Evolutionary conservation across 2,113 vertebrate genomes (phyloP).

Genomic region (Manacus vitellinus): DNA sequence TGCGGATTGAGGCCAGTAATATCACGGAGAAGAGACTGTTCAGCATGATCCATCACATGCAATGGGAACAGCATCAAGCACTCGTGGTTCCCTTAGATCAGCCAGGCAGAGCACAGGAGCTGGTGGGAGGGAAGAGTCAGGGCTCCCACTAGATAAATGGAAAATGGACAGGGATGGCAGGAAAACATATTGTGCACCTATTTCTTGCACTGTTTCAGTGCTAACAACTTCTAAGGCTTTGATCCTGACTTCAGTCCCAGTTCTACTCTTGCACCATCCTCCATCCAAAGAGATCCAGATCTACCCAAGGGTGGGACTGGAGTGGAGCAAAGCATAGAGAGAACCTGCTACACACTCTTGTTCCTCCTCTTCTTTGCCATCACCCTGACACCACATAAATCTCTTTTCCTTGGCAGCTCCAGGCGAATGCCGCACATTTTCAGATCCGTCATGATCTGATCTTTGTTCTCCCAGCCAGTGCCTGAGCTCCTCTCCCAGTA

Average conservation of each 20-base stretch:
- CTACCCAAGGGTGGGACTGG: neutral
- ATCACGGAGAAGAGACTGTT: neutral
- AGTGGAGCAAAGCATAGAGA: neutral
- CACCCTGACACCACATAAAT: neutral
- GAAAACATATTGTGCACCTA: neutral
- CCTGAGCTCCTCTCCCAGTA: neutral
- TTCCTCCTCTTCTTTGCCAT: neutral
- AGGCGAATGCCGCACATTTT: neutral
- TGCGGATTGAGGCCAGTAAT: neutral
- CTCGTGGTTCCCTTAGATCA: conserved; percentile 2
- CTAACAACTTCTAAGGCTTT: neutral
- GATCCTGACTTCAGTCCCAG: neutral
- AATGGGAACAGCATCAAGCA: neutral
- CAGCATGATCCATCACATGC: neutral
- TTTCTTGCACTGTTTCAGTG: neutral
- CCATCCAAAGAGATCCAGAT: neutral
- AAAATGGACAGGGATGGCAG: neutral
- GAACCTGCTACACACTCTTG: neutral
- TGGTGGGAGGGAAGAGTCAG: neutral
- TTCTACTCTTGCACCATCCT: neutral
- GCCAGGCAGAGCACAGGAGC: neutral
- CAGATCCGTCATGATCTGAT: neutral
- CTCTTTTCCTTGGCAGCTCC: neutral
- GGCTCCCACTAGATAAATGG: neutral
- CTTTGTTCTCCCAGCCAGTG: neutral